Conservation (phyloP, 37 sponge, comb jelly and placozoan genomes). For the Petrosia ficiformis region DNA sequence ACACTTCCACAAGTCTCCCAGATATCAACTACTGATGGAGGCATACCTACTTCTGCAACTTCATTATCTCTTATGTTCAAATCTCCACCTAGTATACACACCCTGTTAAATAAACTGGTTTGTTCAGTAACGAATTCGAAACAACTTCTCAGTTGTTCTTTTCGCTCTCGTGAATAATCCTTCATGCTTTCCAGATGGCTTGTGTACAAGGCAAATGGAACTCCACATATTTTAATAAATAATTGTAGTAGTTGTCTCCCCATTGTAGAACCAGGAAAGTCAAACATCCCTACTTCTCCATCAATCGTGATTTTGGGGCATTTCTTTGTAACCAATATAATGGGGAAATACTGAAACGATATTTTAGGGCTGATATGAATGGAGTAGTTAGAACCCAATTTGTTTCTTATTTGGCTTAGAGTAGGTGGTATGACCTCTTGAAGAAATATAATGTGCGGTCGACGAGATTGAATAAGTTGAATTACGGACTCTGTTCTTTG, state of each 20-base stretch:
- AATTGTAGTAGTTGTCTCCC: slow-evolving; percentile 61
- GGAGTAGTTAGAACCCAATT: slow-evolving; percentile 23
- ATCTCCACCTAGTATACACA: slow-evolving; percentile 80
- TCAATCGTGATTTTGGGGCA: not conserved
- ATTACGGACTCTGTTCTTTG: slow-evolving; percentile 54
- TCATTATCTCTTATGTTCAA: slow-evolving; percentile 73
- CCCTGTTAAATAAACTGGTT: not conserved
- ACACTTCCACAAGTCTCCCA: slow-evolving; percentile 66
- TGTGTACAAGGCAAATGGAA: slow-evolving; percentile 42
- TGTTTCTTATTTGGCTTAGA: not conserved
- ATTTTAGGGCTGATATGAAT: slow-evolving; percentile 9
- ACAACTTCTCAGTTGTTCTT: slow-evolving; percentile 40
- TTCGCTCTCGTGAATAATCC: slow-evolving; percentile 40
- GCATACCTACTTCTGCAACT: slow-evolving; percentile 44
- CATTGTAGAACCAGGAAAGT: slow-evolving; percentile 52
- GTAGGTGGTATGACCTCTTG: slow-evolving; percentile 67
- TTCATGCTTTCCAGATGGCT: slow-evolving; percentile 80
- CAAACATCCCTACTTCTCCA: slow-evolving; percentile 12
- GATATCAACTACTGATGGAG: slow-evolving; percentile 47
- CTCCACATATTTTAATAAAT: slow-evolving; percentile 20
- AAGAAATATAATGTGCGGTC: slow-evolving; percentile 65
- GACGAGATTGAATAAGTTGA: slow-evolving; percentile 8
- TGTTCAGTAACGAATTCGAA: slow-evolving; percentile 24
- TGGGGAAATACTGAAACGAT: slow-evolving; percentile 38
- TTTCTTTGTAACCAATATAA: slow-evolving; percentile 45